These are phyloP conservation scores for Pristionchus fissidentatus DNA, from an alignment of 2,888 invertebrate species.

Conservation along the genomic window DNA sequence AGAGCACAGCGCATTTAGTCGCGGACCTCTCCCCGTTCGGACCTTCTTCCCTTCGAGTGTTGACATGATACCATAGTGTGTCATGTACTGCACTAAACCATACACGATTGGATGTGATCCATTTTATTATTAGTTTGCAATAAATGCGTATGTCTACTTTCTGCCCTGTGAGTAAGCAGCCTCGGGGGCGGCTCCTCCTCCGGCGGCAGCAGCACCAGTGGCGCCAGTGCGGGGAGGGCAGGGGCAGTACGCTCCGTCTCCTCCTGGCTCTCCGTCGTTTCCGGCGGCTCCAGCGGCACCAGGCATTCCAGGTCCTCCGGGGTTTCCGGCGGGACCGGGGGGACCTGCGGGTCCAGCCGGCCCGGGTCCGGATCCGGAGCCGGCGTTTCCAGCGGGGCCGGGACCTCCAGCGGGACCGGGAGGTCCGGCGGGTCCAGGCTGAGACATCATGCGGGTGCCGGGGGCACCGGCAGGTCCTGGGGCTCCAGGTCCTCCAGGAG, in stretches of 20 bases:
- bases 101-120: no score
- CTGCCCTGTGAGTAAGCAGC: no score
- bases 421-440: conserved; percentile 20
- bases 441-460: conserved; percentile 18
- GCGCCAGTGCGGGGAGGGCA: conserved; percentile 57
- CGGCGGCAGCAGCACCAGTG: not conserved
- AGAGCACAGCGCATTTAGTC: no score
- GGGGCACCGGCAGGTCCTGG: conserved; percentile 36
- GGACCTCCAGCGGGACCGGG: conserved; percentile 52
- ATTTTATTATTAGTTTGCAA: no score
- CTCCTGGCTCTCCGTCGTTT: conserved; percentile 55
- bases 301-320: conserved; percentile 56
- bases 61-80: no score
- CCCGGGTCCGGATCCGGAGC: conserved; percentile 55
- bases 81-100: no score
- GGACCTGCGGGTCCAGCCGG: conserved; percentile 64
- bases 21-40: no score
- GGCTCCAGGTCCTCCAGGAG: conserved; percentile 37
- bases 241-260: conserved; percentile 50
- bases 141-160: no score
- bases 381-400: conserved; percentile 54
- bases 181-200: not conserved
- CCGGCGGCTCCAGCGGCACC: conserved; percentile 56
- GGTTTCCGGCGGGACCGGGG: conserved; percentile 59
- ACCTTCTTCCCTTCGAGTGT: no score